These are phyloP conservation scores for Cyprinodon variegatus DNA, from an alignment of 2,113 vertebrate genomes.

Conservation along the genomic window DNA sequence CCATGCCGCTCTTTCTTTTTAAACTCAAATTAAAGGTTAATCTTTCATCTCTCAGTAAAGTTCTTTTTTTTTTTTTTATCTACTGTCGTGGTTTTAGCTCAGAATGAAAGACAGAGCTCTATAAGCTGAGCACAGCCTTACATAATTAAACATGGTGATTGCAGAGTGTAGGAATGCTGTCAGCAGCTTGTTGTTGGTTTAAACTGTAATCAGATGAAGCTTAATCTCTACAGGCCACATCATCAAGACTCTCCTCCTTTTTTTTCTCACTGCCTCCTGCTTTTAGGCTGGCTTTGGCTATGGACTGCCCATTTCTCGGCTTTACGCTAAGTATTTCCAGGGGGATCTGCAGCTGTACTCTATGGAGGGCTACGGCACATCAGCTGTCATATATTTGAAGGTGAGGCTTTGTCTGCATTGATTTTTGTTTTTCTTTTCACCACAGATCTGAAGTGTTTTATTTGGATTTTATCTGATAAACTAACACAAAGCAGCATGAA, in stretches of 20 bases:
- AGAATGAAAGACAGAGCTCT: background rate
- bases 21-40: background rate
- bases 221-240: background rate
- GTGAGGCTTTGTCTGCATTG: slow-evolving; percentile 66
- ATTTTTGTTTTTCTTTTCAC: background rate
- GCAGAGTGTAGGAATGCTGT: slow-evolving; percentile 19
- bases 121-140: background rate
- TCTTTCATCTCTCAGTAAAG: background rate
- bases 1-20: background rate
- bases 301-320: slow-evolving; percentile 95
- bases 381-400: slow-evolving; percentile 96
- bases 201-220: slow-evolving; percentile 16
- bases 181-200: slow-evolving; percentile 21
- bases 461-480: no score
- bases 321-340: slow-evolving; percentile 98
- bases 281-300: slow-evolving; percentile 96
- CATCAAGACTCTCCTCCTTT: background rate
- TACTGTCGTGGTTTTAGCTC: background rate
- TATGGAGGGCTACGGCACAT: slow-evolving; percentile 93
- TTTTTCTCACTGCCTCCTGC: background rate
- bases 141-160: slow-evolving; percentile 25
- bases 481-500: no score
- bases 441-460: no score
- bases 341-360: slow-evolving; percentile 96
- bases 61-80: background rate